Conservation (phyloP, 2,797 vertebrate species). For the Lutjanus argentimaculatus region DNA sequence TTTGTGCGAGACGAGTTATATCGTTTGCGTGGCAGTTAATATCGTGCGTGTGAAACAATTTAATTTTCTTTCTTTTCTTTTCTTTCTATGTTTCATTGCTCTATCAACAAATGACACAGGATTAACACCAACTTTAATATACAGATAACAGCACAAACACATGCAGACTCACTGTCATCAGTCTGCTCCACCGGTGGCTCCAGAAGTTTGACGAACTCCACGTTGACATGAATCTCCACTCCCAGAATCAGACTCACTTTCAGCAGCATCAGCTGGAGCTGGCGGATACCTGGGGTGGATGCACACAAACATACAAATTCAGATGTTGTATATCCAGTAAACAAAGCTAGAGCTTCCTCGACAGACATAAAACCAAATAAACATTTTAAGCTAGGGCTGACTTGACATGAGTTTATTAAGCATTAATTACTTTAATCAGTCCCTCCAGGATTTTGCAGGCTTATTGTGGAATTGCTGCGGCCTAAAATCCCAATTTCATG, state of each 20-base stretch:
- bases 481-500: too few species aligned
- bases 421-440: background rate
- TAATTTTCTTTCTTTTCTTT: too few species aligned
- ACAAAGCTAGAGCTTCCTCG: rapidly evolving
- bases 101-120: too few species aligned
- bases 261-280: conserved; percentile 96
- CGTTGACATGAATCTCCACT: conserved; percentile 95
- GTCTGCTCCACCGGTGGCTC: conserved; percentile 94
- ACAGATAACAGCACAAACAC: background rate
- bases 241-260: conserved; percentile 95
- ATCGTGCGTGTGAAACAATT: too few species aligned
- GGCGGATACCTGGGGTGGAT: conserved; percentile 92
- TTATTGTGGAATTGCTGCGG: too few species aligned
- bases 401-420: background rate
- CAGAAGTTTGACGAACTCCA: conserved; percentile 92
- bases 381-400: background rate
- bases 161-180: conserved; percentile 85
- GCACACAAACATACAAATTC: background rate
- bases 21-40: too few species aligned
- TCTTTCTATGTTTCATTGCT: too few species aligned
- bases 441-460: too few species aligned
- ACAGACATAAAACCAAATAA: background rate
- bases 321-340: background rate
- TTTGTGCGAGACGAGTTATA: too few species aligned
- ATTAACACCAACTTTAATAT: background rate